Conservation (phyloP, 2,113 vertebrate genomes). For the Seriola aureovittata region DNA sequence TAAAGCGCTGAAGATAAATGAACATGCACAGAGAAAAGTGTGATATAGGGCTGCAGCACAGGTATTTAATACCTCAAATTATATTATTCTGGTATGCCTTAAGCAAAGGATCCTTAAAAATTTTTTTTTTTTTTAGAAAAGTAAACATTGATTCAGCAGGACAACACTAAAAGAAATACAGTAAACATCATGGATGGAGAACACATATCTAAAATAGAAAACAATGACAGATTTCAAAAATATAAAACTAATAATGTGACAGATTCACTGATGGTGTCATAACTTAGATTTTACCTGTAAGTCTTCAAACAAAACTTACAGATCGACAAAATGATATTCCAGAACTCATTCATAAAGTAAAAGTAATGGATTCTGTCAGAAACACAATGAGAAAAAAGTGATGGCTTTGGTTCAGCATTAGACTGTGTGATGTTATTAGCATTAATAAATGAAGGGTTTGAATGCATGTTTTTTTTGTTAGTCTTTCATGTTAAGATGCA, state of each 20-base stretch:
- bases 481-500: slow-evolving; percentile 73
- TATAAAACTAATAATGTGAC: neutral
- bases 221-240: neutral
- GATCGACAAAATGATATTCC: neutral
- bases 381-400: neutral
- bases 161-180: neutral
- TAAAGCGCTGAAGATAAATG: neutral
- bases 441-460: slow-evolving; percentile 15
- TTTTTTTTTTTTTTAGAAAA: neutral
- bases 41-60: neutral
- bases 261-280: neutral
- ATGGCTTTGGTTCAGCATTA: neutral
- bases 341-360: neutral
- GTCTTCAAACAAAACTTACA: neutral
- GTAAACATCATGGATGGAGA: neutral
- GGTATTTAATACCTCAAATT: neutral
- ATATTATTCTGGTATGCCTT: neutral
- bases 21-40: neutral
- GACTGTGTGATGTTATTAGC: neutral
- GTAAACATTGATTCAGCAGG: neutral
- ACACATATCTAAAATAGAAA: neutral
- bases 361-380: neutral
- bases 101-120: neutral
- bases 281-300: neutral
- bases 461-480: slow-evolving; percentile 11